Evolutionary conservation across 2,797 vertebrate genomes (phyloP).

Genomic region (Spheniscus humboldti): DNA sequence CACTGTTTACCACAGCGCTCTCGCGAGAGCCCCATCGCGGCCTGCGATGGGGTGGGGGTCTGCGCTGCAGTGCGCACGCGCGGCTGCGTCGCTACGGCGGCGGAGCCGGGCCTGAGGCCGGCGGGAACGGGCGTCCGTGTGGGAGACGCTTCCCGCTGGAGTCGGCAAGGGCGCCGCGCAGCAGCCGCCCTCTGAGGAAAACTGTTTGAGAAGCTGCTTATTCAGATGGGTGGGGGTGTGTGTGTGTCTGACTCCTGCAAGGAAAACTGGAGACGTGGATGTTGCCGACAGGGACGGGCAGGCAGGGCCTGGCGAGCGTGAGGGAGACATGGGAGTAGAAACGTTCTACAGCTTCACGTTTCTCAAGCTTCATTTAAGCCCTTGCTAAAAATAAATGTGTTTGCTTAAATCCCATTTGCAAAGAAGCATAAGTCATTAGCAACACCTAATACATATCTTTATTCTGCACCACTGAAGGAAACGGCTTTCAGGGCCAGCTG

Average conservation of each 20-base stretch:
- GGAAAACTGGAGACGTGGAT: too few relatives aligned
- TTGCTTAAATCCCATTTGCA: neutral
- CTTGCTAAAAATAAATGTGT: too few relatives aligned
- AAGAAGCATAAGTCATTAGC: neutral
- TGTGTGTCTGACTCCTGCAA: too few relatives aligned
- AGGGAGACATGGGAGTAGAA: neutral
- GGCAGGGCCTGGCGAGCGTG: neutral
- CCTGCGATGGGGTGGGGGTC: too few relatives aligned
- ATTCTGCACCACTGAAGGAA: neutral
- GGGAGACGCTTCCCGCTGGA: rapidly evolving
- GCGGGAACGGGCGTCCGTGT: rapidly evolving
- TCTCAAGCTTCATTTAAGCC: rapidly evolving
- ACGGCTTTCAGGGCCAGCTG: neutral
- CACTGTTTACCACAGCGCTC: neutral
- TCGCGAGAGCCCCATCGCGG: neutral
- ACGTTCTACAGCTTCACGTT: rapidly evolving
- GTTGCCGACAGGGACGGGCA: too few relatives aligned
- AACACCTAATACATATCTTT: neutral
- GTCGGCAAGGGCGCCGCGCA: too few relatives aligned
- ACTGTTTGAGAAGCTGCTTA: rapidly evolving
- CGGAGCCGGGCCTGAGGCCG: too few relatives aligned
- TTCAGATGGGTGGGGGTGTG: too few relatives aligned
- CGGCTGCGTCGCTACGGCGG: too few relatives aligned
- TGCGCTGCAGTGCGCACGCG: rapidly evolving
- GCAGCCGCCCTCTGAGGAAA: neutral